A percentile compares a stretch with the other conserved stretches of the same genome.
Evolutionary conservation across 2,113 vertebrate species (phyloP).

Genomic region (Poecilia latipinna): DNA sequence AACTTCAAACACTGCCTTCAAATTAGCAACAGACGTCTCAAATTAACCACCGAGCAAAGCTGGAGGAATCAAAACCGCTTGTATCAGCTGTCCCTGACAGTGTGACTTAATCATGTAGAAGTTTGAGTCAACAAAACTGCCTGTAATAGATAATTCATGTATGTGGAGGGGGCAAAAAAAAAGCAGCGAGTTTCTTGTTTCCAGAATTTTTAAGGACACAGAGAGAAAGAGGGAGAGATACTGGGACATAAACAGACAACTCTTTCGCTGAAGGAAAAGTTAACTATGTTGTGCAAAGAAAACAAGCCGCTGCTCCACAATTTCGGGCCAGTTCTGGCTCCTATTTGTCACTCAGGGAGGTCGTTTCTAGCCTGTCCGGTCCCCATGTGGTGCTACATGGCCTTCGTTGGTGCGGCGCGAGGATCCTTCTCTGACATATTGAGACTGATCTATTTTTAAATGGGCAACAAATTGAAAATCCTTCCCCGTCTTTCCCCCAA

Average conservation of each 20-base stretch:
- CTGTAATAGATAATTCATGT: constrained; percentile 68
- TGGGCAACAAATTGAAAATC: constrained; percentile 80
- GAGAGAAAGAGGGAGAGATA: neutral
- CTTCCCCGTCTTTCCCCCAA: constrained; percentile 56
- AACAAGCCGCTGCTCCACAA: constrained; percentile 48
- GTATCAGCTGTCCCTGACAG: constrained; percentile 43
- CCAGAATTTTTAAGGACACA: constrained; percentile 23
- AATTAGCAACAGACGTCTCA: constrained; percentile 67
- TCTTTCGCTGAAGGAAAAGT: constrained; percentile 39
- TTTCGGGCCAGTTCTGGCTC: constrained; percentile 37
- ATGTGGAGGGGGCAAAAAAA: constrained; percentile 33
- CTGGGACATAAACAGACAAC: constrained; percentile 36
- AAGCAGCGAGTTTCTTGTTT: constrained; percentile 32
- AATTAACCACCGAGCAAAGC: constrained; percentile 70
- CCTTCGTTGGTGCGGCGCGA: constrained; percentile 52
- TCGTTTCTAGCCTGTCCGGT: constrained; percentile 14
- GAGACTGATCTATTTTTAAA: constrained; percentile 79
- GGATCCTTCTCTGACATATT: constrained; percentile 72
- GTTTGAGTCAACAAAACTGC: constrained; percentile 68
- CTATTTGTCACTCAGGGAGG: constrained; percentile 23
- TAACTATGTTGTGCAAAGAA: constrained; percentile 43
- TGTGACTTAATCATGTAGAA: constrained; percentile 71
- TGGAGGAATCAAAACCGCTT: constrained; percentile 61
- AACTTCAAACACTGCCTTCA: constrained; percentile 71
- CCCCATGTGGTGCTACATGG: constrained; percentile 32